These are phyloP conservation scores for Epizoanthus scotinus DNA, from an alignment of 92 coral and sea anemone genomes.

Conservation along the genomic window DNA sequence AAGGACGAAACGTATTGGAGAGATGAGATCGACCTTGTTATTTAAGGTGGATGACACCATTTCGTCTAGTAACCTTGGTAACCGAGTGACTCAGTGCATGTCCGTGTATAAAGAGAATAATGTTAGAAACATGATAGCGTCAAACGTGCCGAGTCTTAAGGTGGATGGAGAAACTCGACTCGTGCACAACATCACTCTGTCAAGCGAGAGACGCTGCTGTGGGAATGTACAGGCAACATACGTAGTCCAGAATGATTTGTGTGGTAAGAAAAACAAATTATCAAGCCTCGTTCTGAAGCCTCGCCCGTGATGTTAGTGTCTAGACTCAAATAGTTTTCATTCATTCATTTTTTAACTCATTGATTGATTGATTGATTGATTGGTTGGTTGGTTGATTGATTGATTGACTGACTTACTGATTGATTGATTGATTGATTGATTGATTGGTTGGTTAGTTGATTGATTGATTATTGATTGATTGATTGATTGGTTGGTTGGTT, in stretches of 20 bases:
- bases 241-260: background rate
- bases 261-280: background rate
- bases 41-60: background rate
- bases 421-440: too few species aligned
- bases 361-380: too few species aligned
- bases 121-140: background rate
- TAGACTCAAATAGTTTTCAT: too few species aligned
- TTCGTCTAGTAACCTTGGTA: background rate
- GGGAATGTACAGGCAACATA: slow-evolving; percentile 5
- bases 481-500: too few species aligned
- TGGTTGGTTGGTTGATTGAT: too few species aligned
- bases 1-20: background rate
- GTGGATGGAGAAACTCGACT: background rate
- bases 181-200: background rate
- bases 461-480: too few species aligned
- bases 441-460: too few species aligned
- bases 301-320: too few species aligned
- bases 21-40: slow-evolving; percentile 17
- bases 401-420: too few species aligned
- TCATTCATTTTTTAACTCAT: too few species aligned
- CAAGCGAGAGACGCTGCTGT: slow-evolving; percentile 12
- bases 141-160: slow-evolving; percentile 7
- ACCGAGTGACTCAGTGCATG: slow-evolving; percentile 7
- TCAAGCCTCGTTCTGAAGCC: background rate
- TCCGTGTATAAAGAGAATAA: background rate